A percentile compares a stretch with the other conserved stretches of the same genome.
These are phyloP conservation scores for Apodemus speciosus DNA, from an alignment of 2,113 vertebrate species.

Conservation along the genomic window DNA sequence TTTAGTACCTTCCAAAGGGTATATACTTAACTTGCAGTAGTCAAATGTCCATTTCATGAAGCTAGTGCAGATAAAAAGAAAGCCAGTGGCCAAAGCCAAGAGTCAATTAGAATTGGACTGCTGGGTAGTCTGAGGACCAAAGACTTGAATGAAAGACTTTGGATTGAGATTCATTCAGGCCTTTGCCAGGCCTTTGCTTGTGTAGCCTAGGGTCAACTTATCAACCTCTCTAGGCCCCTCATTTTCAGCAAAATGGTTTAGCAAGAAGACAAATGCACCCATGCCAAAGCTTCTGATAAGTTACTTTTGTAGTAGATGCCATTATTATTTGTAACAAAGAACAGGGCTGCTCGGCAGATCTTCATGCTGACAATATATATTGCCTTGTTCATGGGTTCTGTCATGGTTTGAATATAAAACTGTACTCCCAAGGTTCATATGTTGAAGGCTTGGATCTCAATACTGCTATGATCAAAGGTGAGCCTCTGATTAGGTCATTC, in stretches of 20 bases:
- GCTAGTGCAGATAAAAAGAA: background rate
- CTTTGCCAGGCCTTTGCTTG: background rate
- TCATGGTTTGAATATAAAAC: background rate
- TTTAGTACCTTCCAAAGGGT: background rate
- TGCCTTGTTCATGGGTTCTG: background rate
- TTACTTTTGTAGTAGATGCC: background rate
- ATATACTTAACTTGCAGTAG: background rate
- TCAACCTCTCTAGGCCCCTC: background rate
- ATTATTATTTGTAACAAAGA: background rate
- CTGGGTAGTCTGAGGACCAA: background rate
- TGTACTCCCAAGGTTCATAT: background rate
- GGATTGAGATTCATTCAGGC: background rate
- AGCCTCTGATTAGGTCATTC: background rate
- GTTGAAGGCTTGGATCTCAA: background rate
- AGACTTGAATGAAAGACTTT: background rate
- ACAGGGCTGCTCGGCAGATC: background rate
- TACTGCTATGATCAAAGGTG: background rate
- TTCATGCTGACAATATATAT: background rate
- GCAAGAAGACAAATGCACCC: background rate
- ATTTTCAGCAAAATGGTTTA: background rate
- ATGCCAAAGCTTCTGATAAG: background rate
- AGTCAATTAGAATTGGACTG: background rate
- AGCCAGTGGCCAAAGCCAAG: background rate
- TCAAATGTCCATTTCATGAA: background rate
- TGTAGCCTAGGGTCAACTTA: background rate